Evolutionary conservation across 2,113 vertebrate genomes (phyloP), one percentile per base, ranked within the genome.

Genomic region (Diadophis punctatus): DNA sequence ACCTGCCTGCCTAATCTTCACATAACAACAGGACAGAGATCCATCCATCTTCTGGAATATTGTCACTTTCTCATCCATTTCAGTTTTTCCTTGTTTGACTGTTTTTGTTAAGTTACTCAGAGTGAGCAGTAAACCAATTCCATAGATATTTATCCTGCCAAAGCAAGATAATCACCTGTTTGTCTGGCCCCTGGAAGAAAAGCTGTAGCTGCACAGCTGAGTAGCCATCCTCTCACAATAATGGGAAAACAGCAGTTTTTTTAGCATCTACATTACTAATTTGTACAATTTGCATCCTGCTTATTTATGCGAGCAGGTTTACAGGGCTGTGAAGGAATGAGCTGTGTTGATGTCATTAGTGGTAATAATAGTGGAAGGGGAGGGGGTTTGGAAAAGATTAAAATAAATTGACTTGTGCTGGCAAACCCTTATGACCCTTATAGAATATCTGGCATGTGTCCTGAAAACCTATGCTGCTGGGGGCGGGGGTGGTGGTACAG

Each of bases 251-350:
- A 88, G 74, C 9, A 53, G 63, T 60, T 91, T 91, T 91, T 86
- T 93, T 95, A 90, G 92, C 94, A 94, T 56, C 87, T 27, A 74
- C 94, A 94, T 90, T 89, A 94, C 87, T 94, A 8, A 95, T 95
- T 94, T 95, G 92, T 89, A 91, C 93, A 90, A 92, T 0, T 27
- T 10, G 88, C 89, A n/a, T 93, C 90, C 92, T 90, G 93, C 88
- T 94, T 95, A 93, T 95, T 96, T 94, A 90, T 91, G 74, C 86
- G n/a, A 91, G 87, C 91, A 48, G 90, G 89, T 93, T 95, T 89
- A 91, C 91, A 94, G 93, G 93, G 25, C 88, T 88, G 85, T 92
- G 80, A 93, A 92, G 94, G 94, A 91, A 94, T 94, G 93, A 93
- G 93, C 60, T 88, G 92, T 95, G 25, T n/a, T 68, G 93, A 93